A percentile compares a stretch with the other conserved stretches of the same genome.
Conservation (phyloP, 2,888 invertebrate species). For the Mellilla xanthometata region DNA sequence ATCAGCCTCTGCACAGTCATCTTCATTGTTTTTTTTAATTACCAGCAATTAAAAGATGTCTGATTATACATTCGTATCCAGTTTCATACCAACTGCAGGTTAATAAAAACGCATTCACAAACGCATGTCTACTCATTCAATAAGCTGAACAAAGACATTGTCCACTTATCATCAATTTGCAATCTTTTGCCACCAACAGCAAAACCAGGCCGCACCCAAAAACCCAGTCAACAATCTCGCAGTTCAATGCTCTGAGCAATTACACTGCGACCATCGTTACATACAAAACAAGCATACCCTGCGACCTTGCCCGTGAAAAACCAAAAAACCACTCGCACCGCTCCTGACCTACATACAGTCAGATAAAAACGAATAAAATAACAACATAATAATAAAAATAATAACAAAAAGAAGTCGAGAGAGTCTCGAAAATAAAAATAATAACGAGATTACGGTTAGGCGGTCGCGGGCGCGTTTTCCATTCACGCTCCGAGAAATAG, state of each 20-base stretch:
- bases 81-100: too few species aligned
- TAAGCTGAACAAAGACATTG: neutral
- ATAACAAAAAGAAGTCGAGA: conserved; percentile 64
- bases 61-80: too few species aligned
- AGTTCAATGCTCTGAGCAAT: conserved; percentile 46
- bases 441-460: conserved; percentile 77
- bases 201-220: neutral
- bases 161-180: conserved; percentile 3
- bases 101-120: too few species aligned
- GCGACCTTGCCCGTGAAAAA: conserved; percentile 74
- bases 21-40: too few species aligned
- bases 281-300: conserved; percentile 57
- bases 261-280: conserved; percentile 24
- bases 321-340: conserved; percentile 59
- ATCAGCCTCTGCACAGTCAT: too few species aligned
- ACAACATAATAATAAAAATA: conserved; percentile 71
- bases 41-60: too few species aligned
- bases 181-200: conserved; percentile 9
- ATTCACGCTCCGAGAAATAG: conserved; percentile 78
- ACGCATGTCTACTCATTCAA: too few species aligned
- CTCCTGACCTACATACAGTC: conserved; percentile 81
- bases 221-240: conserved; percentile 6
- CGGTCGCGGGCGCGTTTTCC: conserved; percentile 69
- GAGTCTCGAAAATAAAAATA: conserved; percentile 71
- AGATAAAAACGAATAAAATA: conserved; percentile 70